Base-by-base conservation (phyloP, 2,113 vertebrate genomes). In the Irena cyanogastra region DNA sequence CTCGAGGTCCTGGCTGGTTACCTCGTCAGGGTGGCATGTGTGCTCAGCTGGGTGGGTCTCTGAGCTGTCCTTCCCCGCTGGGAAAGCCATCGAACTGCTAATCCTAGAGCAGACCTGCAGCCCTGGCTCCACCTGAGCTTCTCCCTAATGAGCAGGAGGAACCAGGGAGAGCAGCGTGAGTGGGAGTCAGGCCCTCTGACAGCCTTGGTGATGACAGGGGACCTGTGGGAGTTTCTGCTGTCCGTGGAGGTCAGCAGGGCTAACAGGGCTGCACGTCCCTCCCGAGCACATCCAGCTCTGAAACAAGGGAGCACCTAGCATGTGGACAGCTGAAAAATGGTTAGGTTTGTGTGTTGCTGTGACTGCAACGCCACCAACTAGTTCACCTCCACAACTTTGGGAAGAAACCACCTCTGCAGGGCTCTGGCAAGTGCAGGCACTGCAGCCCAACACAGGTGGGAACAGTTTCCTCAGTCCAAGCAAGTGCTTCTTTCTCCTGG, bases 291-390 rank as follows among this genome's bases (percentile, higher is more conserved):
- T 26, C 47, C 52, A 52, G 19, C 57, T 72, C 37, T 50, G 76
- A 52, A 83, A 74, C n/a, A 23, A 52, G 37, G 49, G 61, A 44
- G 15, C 50, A 45, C 12, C 6, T 23, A 56, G 81, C 85, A 47
- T 1, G 2, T 0, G 0, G 47, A 13, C 15, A 54, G 41, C 66
- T 63, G 75, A 39, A 47, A 44, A 37, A 4, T 17, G 27, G 12
- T 68, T 35, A 30, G 33, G 18, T 85, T 71, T 71, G 18, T 54
- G 39, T 27, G 16, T 65, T 54, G 52, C 50, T 89, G 52, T 79
- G 74, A 31, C n/a, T 57, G 37, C 61, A 60, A 79, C 12, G 20
- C n/a, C 82, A 83, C 26, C 52, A 56, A 20, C 11, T 44, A 13
- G 41, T 49, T 64, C 59, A 27, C 19, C 37, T 87, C 37, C 50